Conservation (phyloP, 2,888 invertebrate species). For the Xestoiulus laeticollis region DNA sequence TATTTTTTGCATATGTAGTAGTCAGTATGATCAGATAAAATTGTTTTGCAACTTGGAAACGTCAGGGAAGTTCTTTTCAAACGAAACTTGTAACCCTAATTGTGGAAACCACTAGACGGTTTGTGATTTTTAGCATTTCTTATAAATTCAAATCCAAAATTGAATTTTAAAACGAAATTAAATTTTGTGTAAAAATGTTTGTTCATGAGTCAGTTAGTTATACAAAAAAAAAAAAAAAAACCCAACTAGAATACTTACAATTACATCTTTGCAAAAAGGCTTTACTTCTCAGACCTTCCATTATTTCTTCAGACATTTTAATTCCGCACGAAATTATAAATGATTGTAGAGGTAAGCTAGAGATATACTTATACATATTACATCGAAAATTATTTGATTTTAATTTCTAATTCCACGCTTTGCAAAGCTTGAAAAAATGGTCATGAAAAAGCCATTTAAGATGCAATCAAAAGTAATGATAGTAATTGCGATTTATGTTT, state of each 20-base stretch:
- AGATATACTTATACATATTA: conserved; percentile 39
- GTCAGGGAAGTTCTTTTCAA: no score
- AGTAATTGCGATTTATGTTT: conserved; percentile 43
- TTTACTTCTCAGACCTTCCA: conserved; percentile 7
- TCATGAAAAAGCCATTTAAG: conserved; percentile 44
- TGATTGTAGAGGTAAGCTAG: not conserved
- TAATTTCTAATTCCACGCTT: conserved; percentile 46
- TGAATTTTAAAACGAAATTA: no score
- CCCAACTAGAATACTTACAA: not conserved
- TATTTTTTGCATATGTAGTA: no score
- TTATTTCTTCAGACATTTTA: conserved; percentile 43
- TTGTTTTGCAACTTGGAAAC: no score
- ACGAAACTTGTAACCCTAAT: no score
- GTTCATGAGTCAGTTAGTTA: no score
- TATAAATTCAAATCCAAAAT: no score
- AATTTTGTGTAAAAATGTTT: no score
- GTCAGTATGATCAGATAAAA: no score
- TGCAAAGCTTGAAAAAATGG: conserved; percentile 31
- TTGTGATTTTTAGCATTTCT: no score
- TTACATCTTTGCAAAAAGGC: not conserved
- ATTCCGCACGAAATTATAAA: conserved; percentile 27
- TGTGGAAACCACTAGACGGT: no score
- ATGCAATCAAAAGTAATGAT: conserved; percentile 48
- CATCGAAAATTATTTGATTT: conserved; percentile 45
- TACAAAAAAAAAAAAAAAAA: no score